phyloP scores from a whole-genome alignment of 2,888 invertebrate species.

The Eristalis intricaria region DNA sequence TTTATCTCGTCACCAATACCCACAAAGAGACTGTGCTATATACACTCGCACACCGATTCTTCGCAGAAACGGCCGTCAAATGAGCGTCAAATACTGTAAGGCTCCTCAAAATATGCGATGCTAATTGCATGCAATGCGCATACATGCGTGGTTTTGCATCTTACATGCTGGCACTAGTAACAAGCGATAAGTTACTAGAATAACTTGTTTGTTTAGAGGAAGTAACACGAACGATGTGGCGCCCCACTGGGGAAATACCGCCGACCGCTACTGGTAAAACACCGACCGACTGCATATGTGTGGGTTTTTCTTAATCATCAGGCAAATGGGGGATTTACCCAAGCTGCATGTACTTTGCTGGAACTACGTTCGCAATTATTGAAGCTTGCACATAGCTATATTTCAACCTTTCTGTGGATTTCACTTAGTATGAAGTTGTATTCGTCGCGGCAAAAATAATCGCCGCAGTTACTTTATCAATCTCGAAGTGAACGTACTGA shows the following conservation, averaged over 20 bases:
- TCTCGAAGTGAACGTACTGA: background rate
- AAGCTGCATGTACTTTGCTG: constrained; percentile 50
- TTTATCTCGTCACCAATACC: constrained; percentile 1
- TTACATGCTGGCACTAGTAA: too few relatives aligned
- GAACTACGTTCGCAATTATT: constrained; percentile 57
- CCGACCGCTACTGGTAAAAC: background rate
- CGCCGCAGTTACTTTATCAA: background rate
- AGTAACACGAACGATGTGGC: background rate
- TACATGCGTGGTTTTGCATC: too few relatives aligned
- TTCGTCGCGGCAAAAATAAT: background rate
- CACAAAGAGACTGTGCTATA: background rate
- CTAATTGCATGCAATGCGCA: too few relatives aligned
- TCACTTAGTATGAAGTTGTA: background rate
- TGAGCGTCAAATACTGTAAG: background rate
- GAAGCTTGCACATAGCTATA: constrained; percentile 5
- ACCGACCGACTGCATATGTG: background rate
- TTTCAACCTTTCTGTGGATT: background rate
- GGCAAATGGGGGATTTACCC: constrained; percentile 62
- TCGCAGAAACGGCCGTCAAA: background rate
- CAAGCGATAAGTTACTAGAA: too few relatives aligned
- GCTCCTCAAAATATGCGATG: background rate
- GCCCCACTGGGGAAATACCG: background rate
- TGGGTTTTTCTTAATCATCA: constrained; percentile 46
- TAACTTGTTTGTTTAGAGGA: too few relatives aligned
- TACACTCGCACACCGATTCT: background rate